Percentiles rank a stretch among this genome's conserved stretches.
phyloP scores from a whole-genome alignment of 2,888 invertebrate genomes.

The Sthenelais limicola region DNA sequence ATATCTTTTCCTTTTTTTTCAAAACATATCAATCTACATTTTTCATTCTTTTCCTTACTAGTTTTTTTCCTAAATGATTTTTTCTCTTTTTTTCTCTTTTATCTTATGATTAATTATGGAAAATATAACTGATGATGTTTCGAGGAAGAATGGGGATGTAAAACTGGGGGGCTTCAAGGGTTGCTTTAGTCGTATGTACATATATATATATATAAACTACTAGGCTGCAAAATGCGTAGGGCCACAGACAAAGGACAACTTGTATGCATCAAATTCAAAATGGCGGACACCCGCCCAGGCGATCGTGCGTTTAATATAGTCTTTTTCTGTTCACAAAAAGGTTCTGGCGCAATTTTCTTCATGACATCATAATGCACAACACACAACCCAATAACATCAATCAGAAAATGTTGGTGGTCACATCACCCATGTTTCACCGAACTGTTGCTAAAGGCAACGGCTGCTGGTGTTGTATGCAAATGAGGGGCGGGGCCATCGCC shows the following conservation, averaged over 20 bases:
- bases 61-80: too few species aligned
- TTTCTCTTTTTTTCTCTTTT: too few species aligned
- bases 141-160: too few species aligned
- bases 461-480: constrained; percentile 15
- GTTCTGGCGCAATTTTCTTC: constrained; percentile 25
- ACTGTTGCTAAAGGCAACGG: constrained; percentile 27
- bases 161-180: background rate
- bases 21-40: too few species aligned
- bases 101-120: too few species aligned
- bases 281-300: constrained; percentile 35
- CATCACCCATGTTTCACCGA: constrained; percentile 28
- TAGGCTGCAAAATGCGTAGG: constrained; percentile 39
- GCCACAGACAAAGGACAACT: constrained; percentile 22
- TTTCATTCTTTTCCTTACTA: too few species aligned
- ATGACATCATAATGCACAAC: constrained; percentile 38
- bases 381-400: constrained; percentile 37
- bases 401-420: constrained; percentile 31
- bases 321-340: constrained; percentile 31
- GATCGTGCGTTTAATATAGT: constrained; percentile 28
- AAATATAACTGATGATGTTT: too few species aligned
- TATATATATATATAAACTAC: constrained; percentile 35
- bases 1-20: too few species aligned
- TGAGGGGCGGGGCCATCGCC: too few species aligned
- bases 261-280: constrained; percentile 35
- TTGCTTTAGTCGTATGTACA: constrained; percentile 25